A percentile compares a stretch with the other conserved stretches of the same genome.
Evolutionary conservation across 1,140 invertebrate genomes (phyloP).

Genomic region (Cotesia vestalis): DNA sequence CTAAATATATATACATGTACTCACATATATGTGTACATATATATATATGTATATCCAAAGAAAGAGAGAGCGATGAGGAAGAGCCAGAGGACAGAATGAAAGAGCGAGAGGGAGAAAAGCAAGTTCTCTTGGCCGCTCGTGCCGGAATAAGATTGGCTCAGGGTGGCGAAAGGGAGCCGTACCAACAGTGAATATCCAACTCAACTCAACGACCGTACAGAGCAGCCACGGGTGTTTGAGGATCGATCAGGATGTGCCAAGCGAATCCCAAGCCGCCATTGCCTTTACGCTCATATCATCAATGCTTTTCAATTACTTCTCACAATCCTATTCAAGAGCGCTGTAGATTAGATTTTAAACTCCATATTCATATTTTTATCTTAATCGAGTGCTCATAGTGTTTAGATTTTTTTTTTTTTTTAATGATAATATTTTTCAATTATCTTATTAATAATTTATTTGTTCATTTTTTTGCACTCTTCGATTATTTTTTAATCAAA

Average conservation of each 20-base stretch:
- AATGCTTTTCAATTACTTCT: constrained; percentile 9
- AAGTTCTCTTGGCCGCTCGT: constrained; percentile 22
- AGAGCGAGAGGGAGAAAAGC: constrained; percentile 6
- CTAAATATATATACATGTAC: background rate
- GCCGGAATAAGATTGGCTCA: constrained; percentile 37
- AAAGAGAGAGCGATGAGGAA: background rate
- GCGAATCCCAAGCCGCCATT: constrained; percentile 15
- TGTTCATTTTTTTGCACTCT: too few relatives aligned
- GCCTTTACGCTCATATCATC: background rate
- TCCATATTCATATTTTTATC: background rate
- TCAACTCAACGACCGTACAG: constrained; percentile 3
- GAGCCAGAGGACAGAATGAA: background rate
- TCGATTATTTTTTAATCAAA: too few relatives aligned
- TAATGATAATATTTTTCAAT: too few relatives aligned
- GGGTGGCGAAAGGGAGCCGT: constrained; percentile 30
- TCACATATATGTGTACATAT: too few relatives aligned
- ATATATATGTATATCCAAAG: background rate
- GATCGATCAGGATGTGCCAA: constrained; percentile 22
- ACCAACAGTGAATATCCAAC: background rate
- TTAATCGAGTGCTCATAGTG: background rate
- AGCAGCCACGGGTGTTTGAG: constrained; percentile 11
- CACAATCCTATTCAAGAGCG: background rate
- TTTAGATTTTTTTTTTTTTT: background rate
- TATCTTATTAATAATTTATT: too few relatives aligned
- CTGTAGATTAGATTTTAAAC: background rate